phyloP scores from a whole-genome alignment of 2,888 invertebrate genomes.

The Spilosoma lubricipeda region DNA sequence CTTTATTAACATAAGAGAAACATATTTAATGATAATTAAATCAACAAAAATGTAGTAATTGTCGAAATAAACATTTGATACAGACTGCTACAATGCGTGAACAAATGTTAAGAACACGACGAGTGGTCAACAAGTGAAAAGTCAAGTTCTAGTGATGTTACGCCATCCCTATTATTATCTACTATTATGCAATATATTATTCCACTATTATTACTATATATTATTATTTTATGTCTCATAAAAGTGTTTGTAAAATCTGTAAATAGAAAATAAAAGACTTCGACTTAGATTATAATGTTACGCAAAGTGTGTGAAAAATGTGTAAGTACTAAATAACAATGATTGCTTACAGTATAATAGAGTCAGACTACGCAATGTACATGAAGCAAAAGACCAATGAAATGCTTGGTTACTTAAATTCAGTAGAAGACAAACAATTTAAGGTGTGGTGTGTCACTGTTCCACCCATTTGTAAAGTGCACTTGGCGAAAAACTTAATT shows the following conservation, averaged over 20 bases:
- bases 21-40: not conserved
- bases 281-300: too few species aligned
- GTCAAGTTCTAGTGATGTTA: not conserved
- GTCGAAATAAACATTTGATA: not conserved
- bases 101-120: too few species aligned
- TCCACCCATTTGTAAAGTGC: constrained; percentile 87
- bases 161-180: not conserved
- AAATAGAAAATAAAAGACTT: too few species aligned
- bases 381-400: constrained; percentile 88
- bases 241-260: too few species aligned
- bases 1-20: too few species aligned
- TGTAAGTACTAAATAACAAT: not conserved
- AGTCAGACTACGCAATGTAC: constrained; percentile 85
- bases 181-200: too few species aligned
- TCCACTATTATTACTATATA: too few species aligned
- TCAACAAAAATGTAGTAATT: not conserved
- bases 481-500: constrained; percentile 88
- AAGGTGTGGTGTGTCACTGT: constrained; percentile 90
- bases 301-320: too few species aligned
- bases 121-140: too few species aligned
- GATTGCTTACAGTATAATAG: constrained; percentile 77
- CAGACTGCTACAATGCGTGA: not conserved
- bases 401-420: constrained; percentile 88
- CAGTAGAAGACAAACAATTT: constrained; percentile 88
- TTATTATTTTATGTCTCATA: too few species aligned